These are phyloP conservation scores for Araneus ventricosus DNA, from an alignment of 1,140 invertebrate genomes.

Conservation along the genomic window DNA sequence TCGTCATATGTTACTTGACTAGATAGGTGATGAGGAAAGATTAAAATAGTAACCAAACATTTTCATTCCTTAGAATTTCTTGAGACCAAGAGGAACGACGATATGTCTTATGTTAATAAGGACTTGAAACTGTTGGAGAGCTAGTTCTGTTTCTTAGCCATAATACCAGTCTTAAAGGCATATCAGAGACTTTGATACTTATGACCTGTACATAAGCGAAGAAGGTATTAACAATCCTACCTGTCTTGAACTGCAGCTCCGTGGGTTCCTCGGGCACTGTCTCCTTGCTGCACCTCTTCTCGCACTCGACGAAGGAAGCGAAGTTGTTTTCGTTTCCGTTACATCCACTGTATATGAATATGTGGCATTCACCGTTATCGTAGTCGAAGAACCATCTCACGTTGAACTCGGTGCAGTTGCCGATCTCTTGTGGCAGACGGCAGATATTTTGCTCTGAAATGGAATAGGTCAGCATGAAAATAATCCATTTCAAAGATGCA, in stretches of 20 bases:
- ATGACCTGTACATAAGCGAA: neutral
- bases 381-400: slow-evolving; percentile 90
- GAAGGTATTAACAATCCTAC: neutral
- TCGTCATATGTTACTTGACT: too few species aligned
- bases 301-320: slow-evolving; percentile 87
- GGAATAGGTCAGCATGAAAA: neutral
- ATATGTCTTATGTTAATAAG: too few species aligned
- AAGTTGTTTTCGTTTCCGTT: slow-evolving; percentile 93
- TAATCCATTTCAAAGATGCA: neutral
- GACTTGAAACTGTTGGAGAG: too few species aligned
- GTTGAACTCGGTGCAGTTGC: slow-evolving; percentile 83
- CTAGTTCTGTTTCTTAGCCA: too few species aligned
- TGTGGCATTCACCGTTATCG: slow-evolving; percentile 87
- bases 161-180: too few species aligned
- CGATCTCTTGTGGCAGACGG: slow-evolving; percentile 85
- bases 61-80: too few species aligned
- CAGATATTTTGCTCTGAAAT: slow-evolving; percentile 82
- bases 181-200: too few species aligned
- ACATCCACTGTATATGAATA: slow-evolving; percentile 91
- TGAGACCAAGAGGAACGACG: too few species aligned
- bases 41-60: too few species aligned
- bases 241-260: slow-evolving; percentile 49
- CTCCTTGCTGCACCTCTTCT: slow-evolving; percentile 86
- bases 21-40: too few species aligned
- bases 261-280: neutral